Conservation (phyloP, 2,888 invertebrate genomes). For the Cheilosia scutellata region DNA sequence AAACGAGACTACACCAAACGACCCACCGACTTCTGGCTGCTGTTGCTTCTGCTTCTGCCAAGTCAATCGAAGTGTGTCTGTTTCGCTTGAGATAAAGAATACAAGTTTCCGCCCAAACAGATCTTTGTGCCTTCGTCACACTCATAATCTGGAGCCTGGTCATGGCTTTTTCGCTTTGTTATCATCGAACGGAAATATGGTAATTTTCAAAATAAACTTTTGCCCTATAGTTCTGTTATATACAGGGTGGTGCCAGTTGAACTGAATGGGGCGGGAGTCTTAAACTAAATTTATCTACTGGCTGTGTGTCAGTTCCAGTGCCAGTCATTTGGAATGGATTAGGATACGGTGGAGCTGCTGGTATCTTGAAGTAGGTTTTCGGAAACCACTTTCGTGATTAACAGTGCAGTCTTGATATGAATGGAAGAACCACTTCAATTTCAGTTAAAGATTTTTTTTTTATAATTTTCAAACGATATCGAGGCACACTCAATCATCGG, state of each 20-base stretch:
- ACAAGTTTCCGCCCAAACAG: constrained; percentile 67
- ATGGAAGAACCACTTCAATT: constrained; percentile 3
- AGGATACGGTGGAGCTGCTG: constrained; percentile 18
- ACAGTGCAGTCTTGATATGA: background rate
- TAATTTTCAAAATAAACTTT: constrained; percentile 46
- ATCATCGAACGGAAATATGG: constrained; percentile 67
- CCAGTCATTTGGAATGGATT: constrained; percentile 41
- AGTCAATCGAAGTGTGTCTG: constrained; percentile 70
- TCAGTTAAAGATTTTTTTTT: background rate
- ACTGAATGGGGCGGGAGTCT: background rate
- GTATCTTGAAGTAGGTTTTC: background rate
- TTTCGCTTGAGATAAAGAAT: constrained; percentile 66
- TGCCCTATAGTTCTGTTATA: background rate
- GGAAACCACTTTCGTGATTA: constrained; percentile 17
- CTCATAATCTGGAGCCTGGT: constrained; percentile 69
- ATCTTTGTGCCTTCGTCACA: constrained; percentile 58
- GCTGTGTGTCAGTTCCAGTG: background rate
- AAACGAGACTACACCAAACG: constrained; percentile 45
- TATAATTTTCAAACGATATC: too few relatives aligned
- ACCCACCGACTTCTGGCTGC: background rate
- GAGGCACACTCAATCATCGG: too few relatives aligned
- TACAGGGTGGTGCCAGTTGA: constrained; percentile 19
- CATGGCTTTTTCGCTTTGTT: constrained; percentile 58
- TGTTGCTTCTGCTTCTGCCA: constrained; percentile 17
- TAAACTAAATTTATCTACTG: constrained; percentile 23